phyloP scores from a whole-genome alignment of 1,140 invertebrate genomes.

The Diorhabda elongata region DNA sequence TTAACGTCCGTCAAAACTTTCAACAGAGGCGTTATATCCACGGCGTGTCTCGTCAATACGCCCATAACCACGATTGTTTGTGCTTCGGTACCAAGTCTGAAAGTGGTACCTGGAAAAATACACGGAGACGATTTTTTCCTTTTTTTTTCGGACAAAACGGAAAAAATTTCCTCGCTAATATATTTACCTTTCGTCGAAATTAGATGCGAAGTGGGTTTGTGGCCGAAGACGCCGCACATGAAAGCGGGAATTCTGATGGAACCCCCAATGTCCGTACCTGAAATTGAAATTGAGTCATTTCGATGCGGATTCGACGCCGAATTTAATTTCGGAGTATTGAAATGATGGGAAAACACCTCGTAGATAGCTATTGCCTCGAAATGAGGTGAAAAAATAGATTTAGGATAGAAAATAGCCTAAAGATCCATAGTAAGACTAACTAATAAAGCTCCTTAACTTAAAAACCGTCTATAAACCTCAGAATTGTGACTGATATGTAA shows the following conservation, averaged over 20 bases:
- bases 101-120: slow-evolving; percentile 53
- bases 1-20: slow-evolving; percentile 59
- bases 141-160: not conserved
- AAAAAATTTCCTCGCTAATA: not conserved
- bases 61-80: slow-evolving; percentile 67
- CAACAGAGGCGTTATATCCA: slow-evolving; percentile 70
- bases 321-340: too few species aligned
- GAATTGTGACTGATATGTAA: too few species aligned
- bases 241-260: slow-evolving; percentile 92
- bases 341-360: too few species aligned
- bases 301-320: too few species aligned
- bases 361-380: too few species aligned
- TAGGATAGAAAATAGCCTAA: too few species aligned
- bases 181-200: slow-evolving; percentile 32
- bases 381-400: too few species aligned
- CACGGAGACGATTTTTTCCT: not conserved
- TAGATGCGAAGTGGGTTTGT: slow-evolving; percentile 68
- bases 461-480: too few species aligned
- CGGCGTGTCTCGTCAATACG: slow-evolving; percentile 71
- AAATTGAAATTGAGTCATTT: too few species aligned
- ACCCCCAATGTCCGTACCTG: slow-evolving; percentile 85
- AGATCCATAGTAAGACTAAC: too few species aligned
- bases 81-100: slow-evolving; percentile 55
- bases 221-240: slow-evolving; percentile 91
- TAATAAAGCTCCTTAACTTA: too few species aligned